Conservation (phyloP, 2,113 vertebrate species). For the Proteles cristata region DNA sequence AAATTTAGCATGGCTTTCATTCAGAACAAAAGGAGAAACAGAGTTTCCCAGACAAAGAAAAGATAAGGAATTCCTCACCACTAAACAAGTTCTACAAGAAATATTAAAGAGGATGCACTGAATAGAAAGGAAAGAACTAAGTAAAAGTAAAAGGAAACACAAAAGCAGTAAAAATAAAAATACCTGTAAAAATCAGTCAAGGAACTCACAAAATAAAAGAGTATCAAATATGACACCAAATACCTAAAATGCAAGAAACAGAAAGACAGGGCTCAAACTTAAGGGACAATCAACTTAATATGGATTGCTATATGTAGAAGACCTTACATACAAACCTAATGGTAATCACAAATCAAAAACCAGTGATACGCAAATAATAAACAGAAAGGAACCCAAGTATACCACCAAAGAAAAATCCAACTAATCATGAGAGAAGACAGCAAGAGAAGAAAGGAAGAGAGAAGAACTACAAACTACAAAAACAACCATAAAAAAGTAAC, state of each 20-base stretch:
- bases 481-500: not conserved
- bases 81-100: not conserved
- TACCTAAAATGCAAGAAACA: not conserved
- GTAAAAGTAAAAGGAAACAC: not conserved
- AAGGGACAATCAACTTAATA: not conserved
- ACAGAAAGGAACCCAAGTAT: not conserved
- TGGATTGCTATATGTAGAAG: not conserved
- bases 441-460: not conserved
- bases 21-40: not conserved
- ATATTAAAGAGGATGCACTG: not conserved
- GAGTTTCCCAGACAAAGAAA: not conserved
- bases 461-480: not conserved
- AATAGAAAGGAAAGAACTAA: not conserved
- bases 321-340: not conserved
- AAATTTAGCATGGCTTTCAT: not conserved
- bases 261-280: not conserved
- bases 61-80: not conserved
- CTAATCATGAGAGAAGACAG: not conserved
- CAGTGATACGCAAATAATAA: not conserved
- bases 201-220: not conserved
- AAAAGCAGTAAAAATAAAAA: not conserved
- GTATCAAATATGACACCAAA: not conserved
- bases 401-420: not conserved
- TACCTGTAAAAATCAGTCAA: not conserved
- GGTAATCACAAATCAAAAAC: not conserved